A percentile compares a stretch with the other conserved stretches of the same genome.
These are phyloP conservation scores for Lottia scabra DNA, from an alignment of 2,888 invertebrate genomes.

Conservation along the genomic window DNA sequence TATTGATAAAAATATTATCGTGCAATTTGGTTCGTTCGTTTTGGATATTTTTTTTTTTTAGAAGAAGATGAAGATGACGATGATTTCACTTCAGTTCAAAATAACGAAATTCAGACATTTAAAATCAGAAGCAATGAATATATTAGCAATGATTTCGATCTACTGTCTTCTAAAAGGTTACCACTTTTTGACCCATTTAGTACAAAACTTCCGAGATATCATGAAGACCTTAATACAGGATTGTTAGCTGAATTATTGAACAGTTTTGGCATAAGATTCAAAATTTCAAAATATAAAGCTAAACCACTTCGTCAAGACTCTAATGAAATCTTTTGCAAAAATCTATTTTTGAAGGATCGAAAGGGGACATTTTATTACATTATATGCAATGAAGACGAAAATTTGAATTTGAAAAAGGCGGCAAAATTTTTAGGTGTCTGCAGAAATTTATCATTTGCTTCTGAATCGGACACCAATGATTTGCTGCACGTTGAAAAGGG, in stretches of 20 bases:
- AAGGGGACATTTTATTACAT: conserved; percentile 47
- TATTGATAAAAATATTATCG: no score
- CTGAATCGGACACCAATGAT: conserved; percentile 35
- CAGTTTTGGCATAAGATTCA: neutral
- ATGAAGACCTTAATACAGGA: no score
- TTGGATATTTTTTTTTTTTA: no score
- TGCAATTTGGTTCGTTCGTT: no score
- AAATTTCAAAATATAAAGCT: neutral
- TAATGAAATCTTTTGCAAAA: conserved; percentile 49
- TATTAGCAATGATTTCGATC: no score
- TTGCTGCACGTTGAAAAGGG: conserved; percentile 38
- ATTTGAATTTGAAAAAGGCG: conserved; percentile 41
- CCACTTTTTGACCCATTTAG: no score
- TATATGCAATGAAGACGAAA: conserved; percentile 41
- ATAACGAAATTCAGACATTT: no score
- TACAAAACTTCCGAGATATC: no score
- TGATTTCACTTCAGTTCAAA: no score
- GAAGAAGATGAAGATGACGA: no score
- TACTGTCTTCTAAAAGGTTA: no score
- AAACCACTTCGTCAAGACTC: conserved; percentile 3
- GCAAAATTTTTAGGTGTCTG: conserved; percentile 40
- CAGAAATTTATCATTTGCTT: conserved; percentile 52
- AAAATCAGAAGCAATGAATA: no score
- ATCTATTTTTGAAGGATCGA: conserved; percentile 53
- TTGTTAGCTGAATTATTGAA: neutral